These are phyloP conservation scores for Chymomyza fuscimana DNA, from an alignment of 2,888 invertebrate genomes.

Conservation along the genomic window DNA sequence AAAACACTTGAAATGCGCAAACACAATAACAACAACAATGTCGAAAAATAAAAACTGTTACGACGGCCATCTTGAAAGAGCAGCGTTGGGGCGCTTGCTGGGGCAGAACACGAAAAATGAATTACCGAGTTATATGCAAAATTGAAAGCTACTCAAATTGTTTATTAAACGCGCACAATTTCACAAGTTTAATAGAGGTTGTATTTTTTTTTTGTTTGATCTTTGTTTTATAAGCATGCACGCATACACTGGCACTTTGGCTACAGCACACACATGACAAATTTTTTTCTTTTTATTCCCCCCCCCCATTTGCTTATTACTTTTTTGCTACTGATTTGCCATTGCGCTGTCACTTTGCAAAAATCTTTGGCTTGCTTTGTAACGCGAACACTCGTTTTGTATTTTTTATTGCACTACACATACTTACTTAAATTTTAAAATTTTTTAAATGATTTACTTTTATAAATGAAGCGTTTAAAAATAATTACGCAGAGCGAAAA, in stretches of 20 bases:
- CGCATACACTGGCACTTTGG: conserved; percentile 38
- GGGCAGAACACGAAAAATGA: conserved; percentile 30
- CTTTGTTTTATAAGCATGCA: conserved; percentile 27
- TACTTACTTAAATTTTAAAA: conserved; percentile 52
- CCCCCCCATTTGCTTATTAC: conserved; percentile 48
- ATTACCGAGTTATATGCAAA: conserved; percentile 49
- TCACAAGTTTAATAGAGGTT: conserved; percentile 1
- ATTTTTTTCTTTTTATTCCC: conserved; percentile 46
- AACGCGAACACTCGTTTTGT: conserved; percentile 22
- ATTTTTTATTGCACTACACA: conserved; percentile 27
- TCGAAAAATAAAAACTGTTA: conserved; percentile 75
- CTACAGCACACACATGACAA: conserved; percentile 49
- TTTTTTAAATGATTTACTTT: conserved; percentile 1
- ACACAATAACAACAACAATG: conserved; percentile 59
- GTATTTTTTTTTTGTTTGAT: conserved; percentile 1
- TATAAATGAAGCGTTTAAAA: conserved; percentile 28
- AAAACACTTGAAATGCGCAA: conserved; percentile 38
- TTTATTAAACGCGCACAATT: conserved; percentile 10
- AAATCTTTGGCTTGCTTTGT: conserved; percentile 24
- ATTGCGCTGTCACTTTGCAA: conserved; percentile 40
- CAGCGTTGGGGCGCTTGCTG: conserved; percentile 42
- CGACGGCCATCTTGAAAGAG: conserved; percentile 78
- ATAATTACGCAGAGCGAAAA: conserved; percentile 61
- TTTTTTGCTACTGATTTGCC: conserved; percentile 46
- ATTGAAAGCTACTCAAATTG: conserved; percentile 36